Percentiles rank a stretch among this genome's conserved stretches.
phyloP scores from a whole-genome alignment of 2,797 vertebrate genomes.

The Macropodus opercularis region DNA sequence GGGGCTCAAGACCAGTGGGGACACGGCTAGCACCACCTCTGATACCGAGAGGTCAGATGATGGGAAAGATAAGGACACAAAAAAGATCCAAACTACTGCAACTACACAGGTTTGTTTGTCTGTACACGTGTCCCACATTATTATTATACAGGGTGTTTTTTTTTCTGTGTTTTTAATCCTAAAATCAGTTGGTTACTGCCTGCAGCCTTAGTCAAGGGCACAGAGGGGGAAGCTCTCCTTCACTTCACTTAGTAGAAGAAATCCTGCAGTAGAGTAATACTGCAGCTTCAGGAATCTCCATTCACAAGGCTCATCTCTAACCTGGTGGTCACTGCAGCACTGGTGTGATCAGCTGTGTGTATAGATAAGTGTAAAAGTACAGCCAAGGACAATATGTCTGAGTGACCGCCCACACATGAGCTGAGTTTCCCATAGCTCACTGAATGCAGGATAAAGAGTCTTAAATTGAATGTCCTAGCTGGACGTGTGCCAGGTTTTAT shows the following conservation, averaged over 20 bases:
- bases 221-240: background rate
- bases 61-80: slow-evolving; percentile 95
- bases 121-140: too few species aligned
- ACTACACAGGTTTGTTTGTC: slow-evolving; percentile 90
- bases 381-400: slow-evolving; percentile 9
- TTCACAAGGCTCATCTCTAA: background rate
- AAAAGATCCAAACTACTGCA: slow-evolving; percentile 97
- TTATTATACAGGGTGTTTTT: too few species aligned
- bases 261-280: too few species aligned
- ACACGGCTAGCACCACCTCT: slow-evolving; percentile 92
- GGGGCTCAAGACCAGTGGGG: slow-evolving; percentile 84
- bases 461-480: slow-evolving; percentile 5
- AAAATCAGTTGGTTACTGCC: background rate
- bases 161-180: too few species aligned
- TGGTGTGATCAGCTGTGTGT: slow-evolving; percentile 3
- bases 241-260: too few species aligned
- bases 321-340: background rate
- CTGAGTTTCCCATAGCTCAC: slow-evolving; percentile 9
- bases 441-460: slow-evolving; percentile 3
- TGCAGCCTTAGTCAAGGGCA: background rate
- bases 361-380: slow-evolving; percentile 15
- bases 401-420: background rate
- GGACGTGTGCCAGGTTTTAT: slow-evolving; percentile 1
- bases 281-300: background rate
- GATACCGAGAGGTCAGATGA: slow-evolving; percentile 98